phyloP scores from a whole-genome alignment of 2,888 invertebrate species.

The Colletes collaris region DNA sequence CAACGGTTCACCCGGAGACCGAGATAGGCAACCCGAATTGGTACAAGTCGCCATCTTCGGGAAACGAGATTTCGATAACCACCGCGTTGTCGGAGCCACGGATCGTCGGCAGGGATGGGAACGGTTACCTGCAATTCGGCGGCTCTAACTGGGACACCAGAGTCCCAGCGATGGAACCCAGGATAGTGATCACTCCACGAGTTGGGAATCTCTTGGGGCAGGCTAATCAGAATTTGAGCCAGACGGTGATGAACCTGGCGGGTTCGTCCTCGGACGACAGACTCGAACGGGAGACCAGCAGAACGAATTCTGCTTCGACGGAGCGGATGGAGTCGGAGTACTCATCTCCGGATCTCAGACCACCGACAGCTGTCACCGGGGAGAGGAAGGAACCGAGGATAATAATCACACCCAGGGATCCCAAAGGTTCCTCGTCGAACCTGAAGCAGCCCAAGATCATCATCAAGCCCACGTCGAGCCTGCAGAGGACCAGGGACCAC shows the following conservation, averaged over 20 bases:
- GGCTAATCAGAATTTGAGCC: slow-evolving; percentile 66
- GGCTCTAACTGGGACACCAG: slow-evolving; percentile 52
- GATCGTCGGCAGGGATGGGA: slow-evolving; percentile 49
- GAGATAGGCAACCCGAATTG: slow-evolving; percentile 76
- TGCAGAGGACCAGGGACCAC: slow-evolving; percentile 73
- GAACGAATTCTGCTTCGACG: not conserved
- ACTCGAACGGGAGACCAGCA: slow-evolving; percentile 35
- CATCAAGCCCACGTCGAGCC: slow-evolving; percentile 78
- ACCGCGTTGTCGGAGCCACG: slow-evolving; percentile 62
- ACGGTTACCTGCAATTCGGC: slow-evolving; percentile 37
- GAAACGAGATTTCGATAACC: slow-evolving; percentile 37
- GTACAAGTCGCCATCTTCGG: slow-evolving; percentile 67
- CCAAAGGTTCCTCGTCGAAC: slow-evolving; percentile 65
- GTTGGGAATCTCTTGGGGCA: slow-evolving; percentile 70
- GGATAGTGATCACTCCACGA: slow-evolving; percentile 76
- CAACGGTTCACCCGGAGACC: slow-evolving; percentile 45
- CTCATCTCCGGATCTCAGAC: not conserved
- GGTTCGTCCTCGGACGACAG: slow-evolving; percentile 34
- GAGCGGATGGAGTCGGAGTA: slow-evolving; percentile 25
- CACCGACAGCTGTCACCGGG: not conserved
- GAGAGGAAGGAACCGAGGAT: slow-evolving; percentile 85
- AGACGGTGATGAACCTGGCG: slow-evolving; percentile 55
- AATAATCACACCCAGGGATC: slow-evolving; percentile 86
- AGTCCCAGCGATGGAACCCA: slow-evolving; percentile 66
- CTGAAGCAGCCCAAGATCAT: slow-evolving; percentile 80